phyloP scores from a whole-genome alignment of 2,797 vertebrate genomes.

The Dicrostonyx torquatus region DNA sequence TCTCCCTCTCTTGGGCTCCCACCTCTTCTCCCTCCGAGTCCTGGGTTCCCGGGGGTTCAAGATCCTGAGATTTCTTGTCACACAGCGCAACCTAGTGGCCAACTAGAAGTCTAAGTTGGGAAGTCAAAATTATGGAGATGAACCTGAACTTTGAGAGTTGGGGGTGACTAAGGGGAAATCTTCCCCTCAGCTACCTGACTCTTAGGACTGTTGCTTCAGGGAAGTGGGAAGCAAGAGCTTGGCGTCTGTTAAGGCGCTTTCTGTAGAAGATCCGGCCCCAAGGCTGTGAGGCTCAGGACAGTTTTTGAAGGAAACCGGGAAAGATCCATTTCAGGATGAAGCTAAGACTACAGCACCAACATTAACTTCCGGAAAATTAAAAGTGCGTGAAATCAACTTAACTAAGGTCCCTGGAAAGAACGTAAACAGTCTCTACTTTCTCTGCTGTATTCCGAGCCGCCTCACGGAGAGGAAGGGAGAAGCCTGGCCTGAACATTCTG shows the following conservation, averaged over 20 bases:
- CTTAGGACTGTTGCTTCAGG: background rate
- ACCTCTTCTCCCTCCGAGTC: slow-evolving; percentile 69
- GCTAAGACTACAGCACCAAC: background rate
- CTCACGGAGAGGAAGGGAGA: background rate
- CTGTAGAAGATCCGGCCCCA: background rate
- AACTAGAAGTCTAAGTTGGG: background rate
- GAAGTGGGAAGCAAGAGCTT: rapidly evolving
- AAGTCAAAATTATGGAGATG: background rate
- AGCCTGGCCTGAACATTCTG: background rate
- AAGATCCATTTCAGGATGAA: background rate
- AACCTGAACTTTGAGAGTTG: background rate
- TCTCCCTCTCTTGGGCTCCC: background rate
- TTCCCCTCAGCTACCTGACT: background rate
- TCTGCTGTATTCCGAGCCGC: background rate
- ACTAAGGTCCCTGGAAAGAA: background rate
- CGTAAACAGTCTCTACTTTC: background rate
- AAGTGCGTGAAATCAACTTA: background rate
- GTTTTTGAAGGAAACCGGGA: background rate
- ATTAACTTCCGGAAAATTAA: background rate
- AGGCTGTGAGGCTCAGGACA: background rate
- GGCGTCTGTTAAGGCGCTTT: background rate
- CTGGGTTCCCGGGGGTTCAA: slow-evolving; percentile 31
- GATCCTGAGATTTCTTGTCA: slow-evolving; percentile 64
- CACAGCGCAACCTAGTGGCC: slow-evolving; percentile 67
- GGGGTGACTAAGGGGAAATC: background rate